Base-by-base conservation (phyloP, 1,140 invertebrate species). In the Ericerus pela region DNA sequence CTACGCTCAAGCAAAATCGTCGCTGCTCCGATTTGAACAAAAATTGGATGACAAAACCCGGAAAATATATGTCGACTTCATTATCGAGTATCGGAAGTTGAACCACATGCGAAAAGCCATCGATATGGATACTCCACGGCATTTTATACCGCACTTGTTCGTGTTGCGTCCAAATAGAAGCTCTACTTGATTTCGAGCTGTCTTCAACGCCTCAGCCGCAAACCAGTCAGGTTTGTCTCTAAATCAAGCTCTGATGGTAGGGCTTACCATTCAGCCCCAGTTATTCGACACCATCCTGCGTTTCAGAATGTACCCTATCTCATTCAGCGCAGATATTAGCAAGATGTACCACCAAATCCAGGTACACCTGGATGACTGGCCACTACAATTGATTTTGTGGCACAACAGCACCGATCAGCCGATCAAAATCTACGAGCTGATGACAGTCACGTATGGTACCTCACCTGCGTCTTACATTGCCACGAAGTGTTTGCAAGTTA, bases 191-290 rank as follows among this genome's bases (percentile, higher is more conserved):
- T 28, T 66, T 8, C 53, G 68, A 0, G 62, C 65, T 3, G 70
- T 71, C 1, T 72, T 70, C 54, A 65, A 72, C 37, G 70, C 64
- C 5, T 68, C 67, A 1, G 58, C 62, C 1, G 64, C 63, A 57
- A 64, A 68, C 1, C 56, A 60, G 0, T 60, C 58, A 1, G 66
- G 65, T 0, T 56, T 65, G 26, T 69, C 67, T 6, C 58, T 70
- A 12, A 68, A 68, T 53, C 55, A 66, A 11, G 43, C 58, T n/a
- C 56, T 65, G 37, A 29, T 55, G 11, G 43, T 58, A 12, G 61
- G 59, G 10, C 37, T 41, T 61, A 57, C 61, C 57, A 56, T 63
- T 55, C 36, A 30, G 53, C 14, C 58, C 59, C 47, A 57, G 61
- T 1, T n/a, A 31, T 2, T 38, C 10, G 26, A 58, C 2, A 62